phyloP scores from a whole-genome alignment of 2,113 vertebrate genomes.

The Pogonocichla stellata region DNA sequence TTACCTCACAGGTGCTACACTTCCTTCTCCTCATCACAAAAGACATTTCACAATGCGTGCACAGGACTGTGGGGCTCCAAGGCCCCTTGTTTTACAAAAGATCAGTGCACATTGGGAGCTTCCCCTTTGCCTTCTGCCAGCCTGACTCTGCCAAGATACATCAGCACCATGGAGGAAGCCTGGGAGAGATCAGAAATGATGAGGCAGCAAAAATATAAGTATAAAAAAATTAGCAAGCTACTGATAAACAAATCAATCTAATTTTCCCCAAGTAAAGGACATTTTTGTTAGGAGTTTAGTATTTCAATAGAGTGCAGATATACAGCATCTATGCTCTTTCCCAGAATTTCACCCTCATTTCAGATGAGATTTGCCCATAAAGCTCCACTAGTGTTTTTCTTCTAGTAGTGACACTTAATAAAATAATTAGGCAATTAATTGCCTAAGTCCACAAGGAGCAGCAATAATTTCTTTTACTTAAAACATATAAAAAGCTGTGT shows the following conservation, averaged over 20 bases:
- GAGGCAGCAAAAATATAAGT: not conserved
- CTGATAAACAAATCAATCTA: not conserved
- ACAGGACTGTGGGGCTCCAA: not conserved
- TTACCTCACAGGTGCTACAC: not conserved
- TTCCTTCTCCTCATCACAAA: not conserved
- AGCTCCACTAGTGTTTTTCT: constrained; percentile 49
- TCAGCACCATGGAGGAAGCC: rapidly evolving
- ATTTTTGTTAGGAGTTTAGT: constrained; percentile 27
- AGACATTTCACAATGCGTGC: not conserved
- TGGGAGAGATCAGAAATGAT: not conserved
- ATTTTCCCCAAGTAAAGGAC: not conserved
- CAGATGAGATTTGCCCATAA: constrained; percentile 24
- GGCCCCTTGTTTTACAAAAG: not conserved
- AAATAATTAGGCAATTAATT: constrained; percentile 65
- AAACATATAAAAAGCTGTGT: constrained; percentile 48
- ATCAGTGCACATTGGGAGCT: rapidly evolving
- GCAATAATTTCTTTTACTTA: constrained; percentile 50
- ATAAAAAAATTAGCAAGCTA: not conserved
- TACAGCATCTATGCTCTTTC: not conserved
- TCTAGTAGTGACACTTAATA: constrained; percentile 52
- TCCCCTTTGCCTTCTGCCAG: not conserved
- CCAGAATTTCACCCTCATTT: constrained; percentile 22
- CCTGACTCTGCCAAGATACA: not conserved
- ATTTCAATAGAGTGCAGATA: not conserved
- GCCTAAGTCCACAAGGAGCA: constrained; percentile 38